Base-by-base conservation (phyloP, 2,797 vertebrate species). In the Emydoidea blandingii region DNA sequence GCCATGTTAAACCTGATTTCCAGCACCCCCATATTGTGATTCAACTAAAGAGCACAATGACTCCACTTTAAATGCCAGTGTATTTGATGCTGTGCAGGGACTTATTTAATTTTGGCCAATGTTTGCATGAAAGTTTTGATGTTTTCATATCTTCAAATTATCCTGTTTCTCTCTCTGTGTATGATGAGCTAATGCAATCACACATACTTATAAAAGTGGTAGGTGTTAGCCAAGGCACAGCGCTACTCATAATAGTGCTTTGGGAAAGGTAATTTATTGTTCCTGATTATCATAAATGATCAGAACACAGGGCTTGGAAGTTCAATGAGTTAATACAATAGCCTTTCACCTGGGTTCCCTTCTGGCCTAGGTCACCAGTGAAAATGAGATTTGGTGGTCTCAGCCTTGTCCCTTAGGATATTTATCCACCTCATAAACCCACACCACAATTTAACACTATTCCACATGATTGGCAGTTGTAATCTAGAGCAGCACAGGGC, bases 81-180 rank as follows among this genome's bases (percentile, higher is more conserved):
- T 44, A 74, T 74, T 87, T 87, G 72, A 83, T 85, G 41, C 65
- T 85, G 62, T 56, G 50, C 89, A 81, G 91, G 37, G 68, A 87
- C 90, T 88, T 87, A 31, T 92, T 47, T 52, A 85, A 23, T 83
- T 94, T 53, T 86, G 57, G 82, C 59, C 41, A 74, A 47, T 89
- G 18, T 88, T 87, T 65, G 87, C 76, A 84, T 72, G 72, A 92
- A 95, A 83, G 72, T n/a, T 50, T 83, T 88, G 56, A 68, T 85
- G 91, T 41, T 9, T 74, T 95, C 56, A 50, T 91, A 83, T 72
- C n/a, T 82, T 37, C 21, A 2, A 21, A 37, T 79, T 94, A 2
- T 16, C 53, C 3, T 57, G 23, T 57, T 57, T 88, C 50, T 6
- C 25, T 16, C 54, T 92, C 90, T 0, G 27, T 86, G 50, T 81